Percentiles rank a stretch among this genome's conserved stretches.
phyloP scores from a whole-genome alignment of 2,113 vertebrate species.

The Leuciscus idus region DNA sequence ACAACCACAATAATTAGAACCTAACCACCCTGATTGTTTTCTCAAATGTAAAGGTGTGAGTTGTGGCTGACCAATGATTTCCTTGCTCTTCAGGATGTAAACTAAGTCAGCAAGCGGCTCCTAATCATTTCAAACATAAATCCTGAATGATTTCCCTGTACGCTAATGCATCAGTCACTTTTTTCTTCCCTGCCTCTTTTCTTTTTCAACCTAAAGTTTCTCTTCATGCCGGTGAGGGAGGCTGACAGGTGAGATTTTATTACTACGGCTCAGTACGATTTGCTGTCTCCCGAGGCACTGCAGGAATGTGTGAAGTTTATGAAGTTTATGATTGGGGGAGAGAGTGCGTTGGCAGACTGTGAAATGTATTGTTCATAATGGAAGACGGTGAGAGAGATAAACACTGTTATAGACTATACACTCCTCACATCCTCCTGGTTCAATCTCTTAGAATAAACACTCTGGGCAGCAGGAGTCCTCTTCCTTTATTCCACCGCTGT shows the following conservation, averaged over 20 bases:
- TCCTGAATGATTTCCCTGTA: conserved; percentile 21
- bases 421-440: conserved; percentile 65
- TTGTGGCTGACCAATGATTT: conserved; percentile 65
- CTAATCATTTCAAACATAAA: conserved; percentile 42
- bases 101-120: conserved; percentile 42
- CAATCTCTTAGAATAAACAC: conserved; percentile 69
- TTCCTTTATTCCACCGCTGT: conserved; percentile 67
- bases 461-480: conserved; percentile 39
- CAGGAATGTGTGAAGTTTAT: conserved; percentile 62
- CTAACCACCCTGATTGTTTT: conserved; percentile 71
- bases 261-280: conserved; percentile 53
- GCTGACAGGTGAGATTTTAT: conserved; percentile 61
- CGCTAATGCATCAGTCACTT: conserved; percentile 1
- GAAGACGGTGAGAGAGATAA: conserved; percentile 68
- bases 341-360: conserved; percentile 56
- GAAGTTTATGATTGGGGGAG: conserved; percentile 60
- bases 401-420: conserved; percentile 68
- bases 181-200: neutral
- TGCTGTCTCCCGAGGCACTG: conserved; percentile 56
- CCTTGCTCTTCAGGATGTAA: conserved; percentile 50
- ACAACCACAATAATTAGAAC: conserved; percentile 71
- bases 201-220: conserved; percentile 14
- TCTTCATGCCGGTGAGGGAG: conserved; percentile 32
- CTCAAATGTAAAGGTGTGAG: conserved; percentile 66
- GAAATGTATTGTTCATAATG: conserved; percentile 70